Percentiles rank a stretch among this genome's conserved stretches.
Evolutionary conservation across 2,113 vertebrate genomes (phyloP).

Genomic region (Bufo gargarizans): DNA sequence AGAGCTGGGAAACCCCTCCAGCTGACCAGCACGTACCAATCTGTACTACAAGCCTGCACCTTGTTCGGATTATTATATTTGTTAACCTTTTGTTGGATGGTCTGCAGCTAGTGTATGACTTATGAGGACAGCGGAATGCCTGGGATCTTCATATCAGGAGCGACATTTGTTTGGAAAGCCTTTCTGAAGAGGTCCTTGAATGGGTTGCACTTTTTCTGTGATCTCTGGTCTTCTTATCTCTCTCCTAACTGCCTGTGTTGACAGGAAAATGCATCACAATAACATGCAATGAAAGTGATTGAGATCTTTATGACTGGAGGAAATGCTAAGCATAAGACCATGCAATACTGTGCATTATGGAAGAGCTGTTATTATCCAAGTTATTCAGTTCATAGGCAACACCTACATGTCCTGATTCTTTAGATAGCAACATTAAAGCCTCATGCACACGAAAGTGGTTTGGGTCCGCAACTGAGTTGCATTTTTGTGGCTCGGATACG

Average conservation of each 20-base stretch:
- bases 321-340: not conserved
- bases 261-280: constrained; percentile 40
- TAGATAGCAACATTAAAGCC: not conserved
- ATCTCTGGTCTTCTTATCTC: constrained; percentile 18
- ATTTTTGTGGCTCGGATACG: no score
- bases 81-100: constrained; percentile 9
- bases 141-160: not conserved
- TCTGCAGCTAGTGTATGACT: not conserved
- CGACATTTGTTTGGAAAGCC: constrained; percentile 16
- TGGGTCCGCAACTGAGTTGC: no score
- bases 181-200: constrained; percentile 15
- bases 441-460: no score
- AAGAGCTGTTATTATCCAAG: not conserved
- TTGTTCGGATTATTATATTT: constrained; percentile 34
- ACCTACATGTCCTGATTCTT: not conserved
- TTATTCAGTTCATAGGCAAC: not conserved
- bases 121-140: constrained; percentile 17
- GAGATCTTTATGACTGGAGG: constrained; percentile 12
- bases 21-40: constrained; percentile 1
- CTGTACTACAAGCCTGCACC: not conserved
- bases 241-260: constrained; percentile 16
- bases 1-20: not conserved
- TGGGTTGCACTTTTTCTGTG: constrained; percentile 12
- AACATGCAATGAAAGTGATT: constrained; percentile 4
- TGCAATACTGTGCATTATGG: not conserved